phyloP scores from a whole-genome alignment of 2,113 vertebrate species.

The Vombatus ursinus region DNA sequence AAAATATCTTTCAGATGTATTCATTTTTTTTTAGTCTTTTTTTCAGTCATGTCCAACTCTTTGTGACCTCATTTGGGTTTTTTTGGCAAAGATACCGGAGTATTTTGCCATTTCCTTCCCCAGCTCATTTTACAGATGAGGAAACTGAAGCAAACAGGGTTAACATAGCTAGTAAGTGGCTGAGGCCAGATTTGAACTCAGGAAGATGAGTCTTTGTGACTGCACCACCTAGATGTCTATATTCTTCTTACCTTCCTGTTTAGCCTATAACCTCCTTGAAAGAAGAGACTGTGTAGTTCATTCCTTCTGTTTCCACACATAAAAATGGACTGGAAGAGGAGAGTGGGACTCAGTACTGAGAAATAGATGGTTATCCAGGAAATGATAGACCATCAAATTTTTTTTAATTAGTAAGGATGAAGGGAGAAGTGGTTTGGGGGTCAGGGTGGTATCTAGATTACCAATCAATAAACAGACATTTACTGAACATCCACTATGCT shows the following conservation, averaged over 20 bases:
- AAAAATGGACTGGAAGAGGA: not conserved
- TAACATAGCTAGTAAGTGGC: no score
- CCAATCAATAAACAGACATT: not conserved
- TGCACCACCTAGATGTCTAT: no score
- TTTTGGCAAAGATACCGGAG: no score
- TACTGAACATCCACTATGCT: not conserved
- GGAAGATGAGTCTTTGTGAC: no score
- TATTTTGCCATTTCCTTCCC: no score
- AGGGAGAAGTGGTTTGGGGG: not conserved
- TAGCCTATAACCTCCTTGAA: not conserved
- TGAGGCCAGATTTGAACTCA: no score
- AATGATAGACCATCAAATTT: not conserved
- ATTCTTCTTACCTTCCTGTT: not conserved
- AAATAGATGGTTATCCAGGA: not conserved
- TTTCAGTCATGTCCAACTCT: no score
- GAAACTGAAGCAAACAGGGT: no score
- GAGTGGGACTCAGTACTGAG: not conserved
- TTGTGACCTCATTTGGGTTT: no score
- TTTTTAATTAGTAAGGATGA: not conserved
- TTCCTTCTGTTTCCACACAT: not conserved
- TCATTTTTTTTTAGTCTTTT: not conserved
- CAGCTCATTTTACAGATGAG: no score
- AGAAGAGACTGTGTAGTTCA: not conserved
- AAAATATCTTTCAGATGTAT: not conserved
- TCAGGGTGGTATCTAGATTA: not conserved